A percentile compares a stretch with the other conserved stretches of the same genome.
Conservation (phyloP, 2,113 vertebrate genomes). For the Taxidea taxus region DNA sequence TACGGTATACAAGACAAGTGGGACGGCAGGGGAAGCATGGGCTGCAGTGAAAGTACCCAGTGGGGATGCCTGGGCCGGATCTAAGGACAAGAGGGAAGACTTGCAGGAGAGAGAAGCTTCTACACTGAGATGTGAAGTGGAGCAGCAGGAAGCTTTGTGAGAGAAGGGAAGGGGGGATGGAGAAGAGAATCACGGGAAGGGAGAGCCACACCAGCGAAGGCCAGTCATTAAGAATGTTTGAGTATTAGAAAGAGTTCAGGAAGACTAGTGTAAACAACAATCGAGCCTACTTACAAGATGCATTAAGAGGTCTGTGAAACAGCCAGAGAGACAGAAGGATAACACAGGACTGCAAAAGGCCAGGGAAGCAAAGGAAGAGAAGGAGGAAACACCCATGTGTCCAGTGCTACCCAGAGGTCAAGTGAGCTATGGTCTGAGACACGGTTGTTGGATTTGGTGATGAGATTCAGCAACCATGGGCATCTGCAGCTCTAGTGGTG, state of each 20-base stretch:
- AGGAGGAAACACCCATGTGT: not conserved
- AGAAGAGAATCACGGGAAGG: not conserved
- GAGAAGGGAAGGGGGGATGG: not conserved
- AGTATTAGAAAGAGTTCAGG: not conserved
- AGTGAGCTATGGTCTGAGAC: not conserved
- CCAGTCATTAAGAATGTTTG: not conserved
- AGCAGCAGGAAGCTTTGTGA: not conserved
- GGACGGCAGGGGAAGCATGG: not conserved
- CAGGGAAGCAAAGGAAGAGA: not conserved
- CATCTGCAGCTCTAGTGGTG: too few relatives aligned
- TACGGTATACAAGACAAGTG: not conserved
- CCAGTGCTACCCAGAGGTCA: not conserved
- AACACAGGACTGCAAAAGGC: not conserved
- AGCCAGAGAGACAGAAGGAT: not conserved
- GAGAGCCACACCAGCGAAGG: not conserved
- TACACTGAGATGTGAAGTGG: not conserved
- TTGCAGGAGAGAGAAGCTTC: not conserved
- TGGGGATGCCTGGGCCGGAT: not conserved
- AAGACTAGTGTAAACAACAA: not conserved
- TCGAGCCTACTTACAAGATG: not conserved
- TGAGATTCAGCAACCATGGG: not conserved
- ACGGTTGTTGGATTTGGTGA: not conserved
- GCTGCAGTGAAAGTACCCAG: not conserved
- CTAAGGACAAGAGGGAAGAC: not conserved
- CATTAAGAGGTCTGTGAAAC: not conserved